A percentile compares a stretch with the other conserved stretches of the same genome.
phyloP scores from a whole-genome alignment of 2,797 vertebrate species.

The Peromyscus aztecus region DNA sequence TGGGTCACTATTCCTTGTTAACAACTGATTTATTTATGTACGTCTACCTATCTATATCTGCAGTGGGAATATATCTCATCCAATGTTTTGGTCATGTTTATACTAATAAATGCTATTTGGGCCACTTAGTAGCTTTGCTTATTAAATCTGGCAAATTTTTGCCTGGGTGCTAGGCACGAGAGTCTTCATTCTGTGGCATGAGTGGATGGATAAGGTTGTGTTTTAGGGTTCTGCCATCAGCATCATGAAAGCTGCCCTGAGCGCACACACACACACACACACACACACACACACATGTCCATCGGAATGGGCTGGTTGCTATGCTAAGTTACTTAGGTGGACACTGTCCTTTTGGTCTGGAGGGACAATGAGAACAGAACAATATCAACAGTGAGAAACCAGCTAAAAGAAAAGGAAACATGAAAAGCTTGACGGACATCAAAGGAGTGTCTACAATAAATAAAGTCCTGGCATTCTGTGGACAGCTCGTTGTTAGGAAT shows the following conservation, averaged over 20 bases:
- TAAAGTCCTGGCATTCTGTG: conserved; percentile 70
- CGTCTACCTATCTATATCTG: not conserved
- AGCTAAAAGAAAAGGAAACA: conserved; percentile 71
- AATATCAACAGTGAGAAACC: conserved; percentile 62
- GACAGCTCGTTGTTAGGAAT: conserved; percentile 58
- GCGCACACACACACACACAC: too few relatives aligned
- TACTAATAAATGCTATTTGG: not conserved
- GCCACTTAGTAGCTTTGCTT: conserved; percentile 42
- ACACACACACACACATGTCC: not conserved
- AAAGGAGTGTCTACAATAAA: conserved; percentile 74
- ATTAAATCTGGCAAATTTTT: not conserved
- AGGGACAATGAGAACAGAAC: conserved; percentile 48
- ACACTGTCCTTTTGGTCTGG: conserved; percentile 41
- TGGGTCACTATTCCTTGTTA: not conserved
- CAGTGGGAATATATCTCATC: not conserved
- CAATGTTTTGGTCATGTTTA: not conserved
- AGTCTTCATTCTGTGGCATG: not conserved
- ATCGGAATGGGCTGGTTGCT: conserved; percentile 35
- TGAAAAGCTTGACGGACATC: conserved; percentile 64
- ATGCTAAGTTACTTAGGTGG: conserved; percentile 54
- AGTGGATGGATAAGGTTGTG: not conserved
- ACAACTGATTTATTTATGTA: not conserved
- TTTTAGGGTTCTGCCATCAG: not conserved
- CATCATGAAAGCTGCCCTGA: not conserved
- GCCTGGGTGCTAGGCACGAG: not conserved